Conservation (phyloP, 1,140 invertebrate species). For the Atta texana region DNA sequence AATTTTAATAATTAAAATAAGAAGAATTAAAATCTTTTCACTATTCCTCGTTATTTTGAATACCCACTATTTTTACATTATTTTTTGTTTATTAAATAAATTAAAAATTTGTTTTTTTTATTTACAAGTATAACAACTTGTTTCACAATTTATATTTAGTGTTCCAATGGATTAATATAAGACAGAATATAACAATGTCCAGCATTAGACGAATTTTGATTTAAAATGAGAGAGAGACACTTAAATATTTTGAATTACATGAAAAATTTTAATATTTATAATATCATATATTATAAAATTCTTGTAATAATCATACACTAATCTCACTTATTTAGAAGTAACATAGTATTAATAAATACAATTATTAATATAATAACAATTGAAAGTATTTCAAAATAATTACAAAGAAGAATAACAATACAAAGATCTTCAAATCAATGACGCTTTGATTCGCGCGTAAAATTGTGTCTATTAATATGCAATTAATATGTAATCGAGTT, state of each 20-base stretch:
- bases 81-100: constrained; percentile 14
- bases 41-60: not conserved
- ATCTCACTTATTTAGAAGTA: not conserved
- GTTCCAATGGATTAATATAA: constrained; percentile 26
- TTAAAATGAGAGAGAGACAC: not conserved
- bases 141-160: not conserved
- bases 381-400: not conserved
- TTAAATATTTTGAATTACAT: constrained; percentile 11
- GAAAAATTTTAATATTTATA: constrained; percentile 5
- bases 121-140: not conserved
- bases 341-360: not conserved
- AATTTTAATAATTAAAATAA: no score
- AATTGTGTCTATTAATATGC: not conserved
- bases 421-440: not conserved
- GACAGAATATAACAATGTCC: not conserved
- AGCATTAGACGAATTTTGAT: constrained; percentile 22
- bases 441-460: not conserved
- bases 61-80: no score
- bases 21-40: not conserved
- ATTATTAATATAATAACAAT: constrained; percentile 3
- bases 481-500: not conserved
- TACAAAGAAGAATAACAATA: constrained; percentile 10
- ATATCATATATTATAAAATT: not conserved
- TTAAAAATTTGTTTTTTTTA: not conserved
- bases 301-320: not conserved